These are phyloP conservation scores for Eupelmus urozonus DNA, from an alignment of 2,888 invertebrate species.

Conservation along the genomic window DNA sequence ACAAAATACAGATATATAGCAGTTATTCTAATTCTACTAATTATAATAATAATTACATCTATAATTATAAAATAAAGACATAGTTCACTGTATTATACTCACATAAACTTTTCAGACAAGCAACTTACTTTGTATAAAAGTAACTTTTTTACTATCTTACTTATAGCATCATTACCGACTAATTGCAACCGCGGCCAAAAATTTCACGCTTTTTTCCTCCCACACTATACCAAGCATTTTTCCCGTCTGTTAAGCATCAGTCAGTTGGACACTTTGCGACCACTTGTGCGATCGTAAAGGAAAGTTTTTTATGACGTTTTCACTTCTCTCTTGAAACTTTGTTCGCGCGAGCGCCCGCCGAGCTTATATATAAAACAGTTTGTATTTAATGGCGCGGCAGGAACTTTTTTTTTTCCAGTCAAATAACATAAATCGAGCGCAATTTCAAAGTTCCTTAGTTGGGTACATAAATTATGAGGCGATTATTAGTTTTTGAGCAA, in stretches of 20 bases:
- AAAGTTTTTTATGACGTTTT: constrained; percentile 36
- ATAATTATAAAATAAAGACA: too few species aligned
- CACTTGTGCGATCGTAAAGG: constrained; percentile 31
- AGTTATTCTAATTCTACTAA: too few species aligned
- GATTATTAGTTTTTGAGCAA: not conserved
- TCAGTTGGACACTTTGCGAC: constrained; percentile 30
- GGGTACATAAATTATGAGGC: constrained; percentile 7
- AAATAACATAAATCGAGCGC: constrained; percentile 26
- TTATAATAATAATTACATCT: too few species aligned
- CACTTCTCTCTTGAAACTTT: constrained; percentile 28
- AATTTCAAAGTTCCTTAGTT: constrained; percentile 15
- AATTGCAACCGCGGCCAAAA: too few species aligned
- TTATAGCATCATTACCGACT: too few species aligned
- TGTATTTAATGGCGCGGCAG: constrained; percentile 8
- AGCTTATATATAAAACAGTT: constrained; percentile 18
- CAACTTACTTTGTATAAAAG: not conserved
- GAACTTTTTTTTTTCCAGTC: constrained; percentile 10
- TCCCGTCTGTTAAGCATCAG: constrained; percentile 1
- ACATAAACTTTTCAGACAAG: not conserved
- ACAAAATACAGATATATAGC: too few species aligned
- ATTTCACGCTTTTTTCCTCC: too few species aligned
- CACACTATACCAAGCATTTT: too few species aligned
- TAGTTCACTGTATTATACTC: too few species aligned
- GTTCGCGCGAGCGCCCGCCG: not conserved
- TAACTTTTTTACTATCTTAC: too few species aligned